A percentile compares a stretch with the other conserved stretches of the same genome.
Conservation (phyloP, 1,140 invertebrate genomes). For the Drosophila pachea region DNA sequence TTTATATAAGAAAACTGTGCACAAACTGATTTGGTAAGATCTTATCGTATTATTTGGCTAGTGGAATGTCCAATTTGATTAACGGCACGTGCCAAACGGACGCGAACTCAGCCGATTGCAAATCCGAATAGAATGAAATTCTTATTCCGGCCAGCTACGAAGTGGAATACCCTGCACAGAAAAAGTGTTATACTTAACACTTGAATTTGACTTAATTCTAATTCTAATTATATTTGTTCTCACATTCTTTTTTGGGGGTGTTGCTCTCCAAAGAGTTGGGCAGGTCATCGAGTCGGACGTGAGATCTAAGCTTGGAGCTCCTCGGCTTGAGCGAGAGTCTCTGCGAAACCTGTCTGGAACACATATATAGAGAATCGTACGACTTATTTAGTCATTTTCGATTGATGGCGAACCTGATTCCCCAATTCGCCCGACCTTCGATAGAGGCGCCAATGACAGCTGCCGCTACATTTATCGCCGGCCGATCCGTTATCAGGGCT, state of each 20-base stretch:
- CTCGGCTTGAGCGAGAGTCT: background rate
- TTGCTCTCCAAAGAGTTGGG: too few species aligned
- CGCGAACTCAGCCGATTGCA: slow-evolving; percentile 10
- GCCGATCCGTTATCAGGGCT: slow-evolving; percentile 9
- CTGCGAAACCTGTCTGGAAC: slow-evolving; percentile 29
- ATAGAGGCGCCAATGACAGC: slow-evolving; percentile 4
- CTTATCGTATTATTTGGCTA: slow-evolving; percentile 23
- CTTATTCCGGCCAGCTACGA: background rate
- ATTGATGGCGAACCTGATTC: slow-evolving; percentile 26
- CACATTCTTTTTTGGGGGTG: too few species aligned
- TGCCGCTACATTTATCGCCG: slow-evolving; percentile 13
- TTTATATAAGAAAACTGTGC: slow-evolving; percentile 2
- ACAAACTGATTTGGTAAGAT: slow-evolving; percentile 3
- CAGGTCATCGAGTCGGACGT: too few species aligned
- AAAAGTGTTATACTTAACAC: too few species aligned
- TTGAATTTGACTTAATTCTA: too few species aligned
- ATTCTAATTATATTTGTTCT: too few species aligned
- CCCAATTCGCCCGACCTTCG: slow-evolving; percentile 18
- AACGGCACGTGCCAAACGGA: slow-evolving; percentile 32
- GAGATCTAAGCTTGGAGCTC: too few species aligned
- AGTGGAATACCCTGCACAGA: background rate
- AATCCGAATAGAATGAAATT: background rate
- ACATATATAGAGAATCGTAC: slow-evolving; percentile 29
- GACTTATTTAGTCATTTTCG: slow-evolving; percentile 19
- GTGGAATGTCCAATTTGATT: slow-evolving; percentile 16